Evolutionary conservation across 1,140 invertebrate species (phyloP), one percentile per base, ranked within the genome.

Genomic region (Chrysomallon squamiferum): DNA sequence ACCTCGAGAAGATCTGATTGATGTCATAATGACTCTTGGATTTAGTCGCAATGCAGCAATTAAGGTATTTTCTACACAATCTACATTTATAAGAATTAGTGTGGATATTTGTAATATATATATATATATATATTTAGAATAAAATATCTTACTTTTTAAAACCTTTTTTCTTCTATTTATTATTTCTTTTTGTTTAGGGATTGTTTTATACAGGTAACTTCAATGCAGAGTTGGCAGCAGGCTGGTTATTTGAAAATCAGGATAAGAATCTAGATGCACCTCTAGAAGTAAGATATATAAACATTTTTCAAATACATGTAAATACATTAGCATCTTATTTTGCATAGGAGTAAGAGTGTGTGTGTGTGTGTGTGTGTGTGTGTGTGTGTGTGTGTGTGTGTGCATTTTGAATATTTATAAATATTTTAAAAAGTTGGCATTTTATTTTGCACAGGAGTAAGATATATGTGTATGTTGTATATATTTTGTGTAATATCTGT

Each of bases 181-280:
- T n/a, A 7, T 20, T 27, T n/a, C 47, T 20, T 20, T 57, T 32
- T 56, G 62, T 71, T 9, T 71, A 88, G 87, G 88, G 86, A 29
- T 74, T 89, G 35, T 88, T 87, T 75, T 87, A 87, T 71, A 89
- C 88, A 18, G 87, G 86, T 9, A 89, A 89, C 75, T 79, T 83
- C 69, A 88, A 86, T 65, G 83, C 87, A 38, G 88, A 89, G 73
- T 73, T 86, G 32, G 88, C 88, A 35, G 86, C 87, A 29, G 83
- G 85, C 29, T 89, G 87, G 86, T 80, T 88, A n/a, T 87, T 88
- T 75, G 88, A 87, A 75, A 87, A 88, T 74, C 80, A 81, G 57
- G 86, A 86, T 47, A 79, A 81, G 52, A 83, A 86, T 69, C 66
- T 84, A 22, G 82, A 86, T 62, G 75, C 71, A 20, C 80, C 82